Evolutionary conservation across 2,888 invertebrate genomes (phyloP).

Genomic region (Phengaris alcon): DNA sequence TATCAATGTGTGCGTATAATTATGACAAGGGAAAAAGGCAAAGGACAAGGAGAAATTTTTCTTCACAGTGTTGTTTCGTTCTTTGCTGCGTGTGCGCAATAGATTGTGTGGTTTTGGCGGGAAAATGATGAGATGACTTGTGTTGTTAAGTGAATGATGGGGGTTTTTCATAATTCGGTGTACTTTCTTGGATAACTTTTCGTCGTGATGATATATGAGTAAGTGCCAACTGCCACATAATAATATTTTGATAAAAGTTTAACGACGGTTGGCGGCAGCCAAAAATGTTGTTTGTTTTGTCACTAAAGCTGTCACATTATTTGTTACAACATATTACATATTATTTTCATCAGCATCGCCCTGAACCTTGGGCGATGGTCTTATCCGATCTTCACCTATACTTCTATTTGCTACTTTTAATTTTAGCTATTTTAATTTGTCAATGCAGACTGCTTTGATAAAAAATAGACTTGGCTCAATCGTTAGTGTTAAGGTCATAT

Average conservation of each 20-base stretch:
- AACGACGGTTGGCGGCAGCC: neutral
- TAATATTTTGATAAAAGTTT: neutral
- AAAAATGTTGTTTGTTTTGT: neutral
- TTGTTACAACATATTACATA: neutral
- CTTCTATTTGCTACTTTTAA: neutral
- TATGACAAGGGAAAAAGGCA: conserved; percentile 45
- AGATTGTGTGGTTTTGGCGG: conserved; percentile 66
- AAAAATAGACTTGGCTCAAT: no score
- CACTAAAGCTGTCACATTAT: no score
- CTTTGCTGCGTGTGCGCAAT: conserved; percentile 53
- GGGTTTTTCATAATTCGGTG: conserved; percentile 44
- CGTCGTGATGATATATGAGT: conserved; percentile 70
- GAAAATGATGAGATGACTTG: conserved; percentile 47
- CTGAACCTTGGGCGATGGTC: neutral
- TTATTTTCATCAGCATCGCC: neutral
- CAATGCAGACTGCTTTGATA: no score
- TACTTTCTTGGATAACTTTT: conserved; percentile 51
- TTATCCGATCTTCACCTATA: neutral
- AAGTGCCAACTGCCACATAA: conserved; percentile 43
- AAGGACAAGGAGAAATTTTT: conserved; percentile 49
- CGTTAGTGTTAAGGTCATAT: no score
- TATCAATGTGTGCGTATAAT: conserved; percentile 35
- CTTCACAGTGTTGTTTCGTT: conserved; percentile 54
- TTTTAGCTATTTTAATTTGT: neutral
- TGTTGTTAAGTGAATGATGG: conserved; percentile 54